Percentiles rank a stretch among this genome's conserved stretches.
phyloP scores from a whole-genome alignment of 2,113 vertebrate species.

The Odobenus rosmarus region DNA sequence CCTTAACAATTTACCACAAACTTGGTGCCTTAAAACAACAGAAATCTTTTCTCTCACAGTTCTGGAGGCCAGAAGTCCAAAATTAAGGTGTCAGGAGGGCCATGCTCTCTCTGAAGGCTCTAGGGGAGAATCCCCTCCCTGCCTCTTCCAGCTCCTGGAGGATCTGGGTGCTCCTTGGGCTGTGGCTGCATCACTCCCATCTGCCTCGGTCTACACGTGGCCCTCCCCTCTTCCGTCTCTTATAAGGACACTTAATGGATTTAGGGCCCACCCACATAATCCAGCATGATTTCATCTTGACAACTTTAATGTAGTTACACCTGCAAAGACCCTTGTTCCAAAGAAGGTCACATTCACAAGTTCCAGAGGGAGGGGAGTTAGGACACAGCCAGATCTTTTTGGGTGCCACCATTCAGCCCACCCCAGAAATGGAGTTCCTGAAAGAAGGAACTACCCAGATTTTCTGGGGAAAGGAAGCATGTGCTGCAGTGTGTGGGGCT shows the following conservation, averaged over 20 bases:
- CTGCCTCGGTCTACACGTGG: rapidly evolving
- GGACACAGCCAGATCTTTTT: background rate
- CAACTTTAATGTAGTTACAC: background rate
- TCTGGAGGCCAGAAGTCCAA: background rate
- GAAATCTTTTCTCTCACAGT: background rate
- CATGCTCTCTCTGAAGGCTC: rapidly evolving
- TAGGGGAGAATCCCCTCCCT: background rate
- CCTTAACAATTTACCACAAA: background rate
- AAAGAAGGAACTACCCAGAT: background rate
- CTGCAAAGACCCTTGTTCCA: background rate
- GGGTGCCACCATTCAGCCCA: background rate
- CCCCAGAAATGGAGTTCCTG: background rate
- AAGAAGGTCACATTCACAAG: background rate
- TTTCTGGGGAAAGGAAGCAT: background rate
- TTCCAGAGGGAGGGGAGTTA: background rate
- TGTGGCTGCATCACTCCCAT: background rate
- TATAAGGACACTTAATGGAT: background rate
- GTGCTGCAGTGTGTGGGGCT: background rate
- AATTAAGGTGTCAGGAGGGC: background rate
- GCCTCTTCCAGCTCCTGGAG: background rate
- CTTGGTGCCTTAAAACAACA: background rate
- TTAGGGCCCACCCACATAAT: background rate
- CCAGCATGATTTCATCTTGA: background rate
- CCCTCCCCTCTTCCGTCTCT: background rate
- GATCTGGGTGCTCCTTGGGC: background rate